phyloP scores from a whole-genome alignment of 1,140 invertebrate species.

The Drosophila equinoxialis region DNA sequence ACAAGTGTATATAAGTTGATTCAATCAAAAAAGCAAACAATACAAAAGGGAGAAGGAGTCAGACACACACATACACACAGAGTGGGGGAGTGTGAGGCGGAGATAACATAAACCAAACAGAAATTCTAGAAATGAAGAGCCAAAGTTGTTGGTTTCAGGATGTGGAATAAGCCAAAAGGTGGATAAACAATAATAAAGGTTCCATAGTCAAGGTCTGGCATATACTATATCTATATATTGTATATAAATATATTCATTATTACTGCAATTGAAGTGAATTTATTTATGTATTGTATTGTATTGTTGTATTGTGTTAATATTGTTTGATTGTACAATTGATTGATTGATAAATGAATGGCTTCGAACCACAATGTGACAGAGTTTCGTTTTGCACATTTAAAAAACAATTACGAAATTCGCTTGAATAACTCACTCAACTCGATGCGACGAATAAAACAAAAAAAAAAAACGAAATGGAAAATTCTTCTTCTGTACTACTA shows the following conservation, averaged over 20 bases:
- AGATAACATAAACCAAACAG: conserved; percentile 1
- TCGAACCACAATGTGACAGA: conserved; percentile 52
- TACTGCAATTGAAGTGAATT: conserved; percentile 47
- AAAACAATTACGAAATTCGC: conserved; percentile 68
- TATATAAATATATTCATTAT: conserved; percentile 37
- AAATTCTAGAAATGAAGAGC: conserved; percentile 1
- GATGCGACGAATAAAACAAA: background rate
- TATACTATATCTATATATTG: conserved; percentile 19
- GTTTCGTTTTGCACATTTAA: conserved; percentile 52
- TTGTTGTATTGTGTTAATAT: conserved; percentile 50
- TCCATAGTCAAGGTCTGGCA: background rate
- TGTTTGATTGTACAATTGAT: conserved; percentile 48
- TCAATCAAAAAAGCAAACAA: conserved; percentile 64
- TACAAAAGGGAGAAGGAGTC: conserved; percentile 44
- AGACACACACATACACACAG: conserved; percentile 33
- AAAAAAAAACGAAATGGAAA: no score
- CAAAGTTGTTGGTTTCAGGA: background rate
- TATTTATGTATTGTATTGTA: conserved; percentile 61
- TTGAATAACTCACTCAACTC: conserved; percentile 42
- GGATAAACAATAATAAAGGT: conserved; percentile 30
- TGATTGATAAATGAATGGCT: conserved; percentile 43
- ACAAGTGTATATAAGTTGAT: conserved; percentile 67
- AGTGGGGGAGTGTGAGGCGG: conserved; percentile 2
- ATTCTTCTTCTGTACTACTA: background rate
- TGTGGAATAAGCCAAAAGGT: background rate